These are phyloP conservation scores for Drosophila mauritiana DNA, from an alignment of 1,140 invertebrate species.

Conservation along the genomic window DNA sequence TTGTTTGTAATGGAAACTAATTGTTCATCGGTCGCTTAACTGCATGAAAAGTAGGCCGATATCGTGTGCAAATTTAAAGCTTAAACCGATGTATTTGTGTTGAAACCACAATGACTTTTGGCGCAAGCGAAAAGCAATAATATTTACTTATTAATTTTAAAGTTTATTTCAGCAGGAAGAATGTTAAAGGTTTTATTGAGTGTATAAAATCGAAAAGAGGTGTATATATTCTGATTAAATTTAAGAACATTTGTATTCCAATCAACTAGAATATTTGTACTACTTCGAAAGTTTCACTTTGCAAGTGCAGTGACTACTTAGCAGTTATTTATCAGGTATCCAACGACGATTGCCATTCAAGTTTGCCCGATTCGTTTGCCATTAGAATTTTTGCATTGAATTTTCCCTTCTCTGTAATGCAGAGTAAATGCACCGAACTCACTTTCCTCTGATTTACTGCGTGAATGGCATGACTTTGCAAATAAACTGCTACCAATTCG, in stretches of 20 bases:
- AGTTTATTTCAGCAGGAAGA: background rate
- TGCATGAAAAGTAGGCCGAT: slow-evolving; percentile 5
- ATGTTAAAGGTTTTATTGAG: background rate
- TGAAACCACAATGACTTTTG: background rate
- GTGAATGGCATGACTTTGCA: slow-evolving; percentile 49
- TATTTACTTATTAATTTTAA: background rate
- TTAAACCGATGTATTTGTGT: background rate
- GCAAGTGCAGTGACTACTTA: background rate
- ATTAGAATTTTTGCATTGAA: slow-evolving; percentile 6
- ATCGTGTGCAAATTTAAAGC: background rate
- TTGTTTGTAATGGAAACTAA: background rate
- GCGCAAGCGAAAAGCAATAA: background rate
- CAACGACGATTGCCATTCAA: slow-evolving; percentile 19
- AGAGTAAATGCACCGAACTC: slow-evolving; percentile 26
- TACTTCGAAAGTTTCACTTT: background rate
- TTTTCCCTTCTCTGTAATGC: slow-evolving; percentile 22
- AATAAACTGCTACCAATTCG: slow-evolving; percentile 52
- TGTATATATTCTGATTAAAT: too few relatives aligned
- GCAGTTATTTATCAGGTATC: slow-evolving; percentile 12
- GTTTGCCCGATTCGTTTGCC: slow-evolving; percentile 16
- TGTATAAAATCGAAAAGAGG: too few relatives aligned
- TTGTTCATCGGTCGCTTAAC: background rate
- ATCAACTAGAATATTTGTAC: background rate
- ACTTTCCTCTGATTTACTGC: slow-evolving; percentile 42
- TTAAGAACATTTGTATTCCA: background rate